Evolutionary conservation across 2,113 vertebrate genomes (phyloP), one percentile per base, ranked within the genome.

Genomic region (Grantiella picta): DNA sequence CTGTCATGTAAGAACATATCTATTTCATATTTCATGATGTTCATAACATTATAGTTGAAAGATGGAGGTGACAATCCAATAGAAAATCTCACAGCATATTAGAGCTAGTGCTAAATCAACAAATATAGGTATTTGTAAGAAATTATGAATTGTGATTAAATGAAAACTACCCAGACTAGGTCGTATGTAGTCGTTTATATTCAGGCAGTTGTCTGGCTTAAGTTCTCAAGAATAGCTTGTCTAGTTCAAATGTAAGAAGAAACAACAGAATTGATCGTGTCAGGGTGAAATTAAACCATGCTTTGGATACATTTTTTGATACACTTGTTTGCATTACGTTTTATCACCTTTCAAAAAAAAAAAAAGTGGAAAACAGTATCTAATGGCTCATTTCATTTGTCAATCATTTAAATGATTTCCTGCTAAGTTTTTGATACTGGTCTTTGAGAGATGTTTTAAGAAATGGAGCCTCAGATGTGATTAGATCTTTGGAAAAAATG

Each of bases 401-500:
- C 54, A 73, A n/a, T 84, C 72, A 73, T 89, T 94, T 22, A 82
- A 42, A 85, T 64, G 7, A 82, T 96, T 96, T 93, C 92, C 82
- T 92, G 49, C 11, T 42, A 31, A 52, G 42, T n/a, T 95, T 96
- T 94, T 91, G 66, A 63, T 64, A 95, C 28, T 94, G 53, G n/a
- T 78, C 29, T 91, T 89, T n/a, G 82, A 91, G 73, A 94, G 71
- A 76, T 61, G 28, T 53, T 84, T 27, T 66, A 95, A 83, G 90
- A 95, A 84, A 75, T 57, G 15, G 69, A 86, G 28, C 49, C 61
- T 93, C 38, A 33, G 61, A 87, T 95, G 82, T 86, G 71, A 96
- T 95, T 87, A 88, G 65, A 54, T 90, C 59, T 94, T 95, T 54
- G 56, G 82, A 92, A 95, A 97, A 97, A 92, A 79, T 23, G 36